phyloP scores from a whole-genome alignment of 2,888 invertebrate genomes.

The Ectemnius lituratus region DNA sequence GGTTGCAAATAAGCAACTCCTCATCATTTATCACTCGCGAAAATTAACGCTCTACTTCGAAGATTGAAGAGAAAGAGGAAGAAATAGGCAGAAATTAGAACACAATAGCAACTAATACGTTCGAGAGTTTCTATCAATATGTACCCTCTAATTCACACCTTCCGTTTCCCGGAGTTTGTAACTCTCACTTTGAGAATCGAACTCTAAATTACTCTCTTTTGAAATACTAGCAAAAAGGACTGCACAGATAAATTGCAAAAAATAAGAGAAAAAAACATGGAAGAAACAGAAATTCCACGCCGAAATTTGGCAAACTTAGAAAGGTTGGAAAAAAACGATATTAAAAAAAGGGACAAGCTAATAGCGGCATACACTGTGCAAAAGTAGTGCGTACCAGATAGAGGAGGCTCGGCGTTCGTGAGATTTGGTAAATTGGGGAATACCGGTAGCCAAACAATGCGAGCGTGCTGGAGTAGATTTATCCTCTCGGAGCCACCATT shows the following conservation, averaged over 20 bases:
- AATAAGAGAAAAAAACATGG: too few relatives aligned
- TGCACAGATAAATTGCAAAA: too few relatives aligned
- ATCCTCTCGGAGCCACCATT: background rate
- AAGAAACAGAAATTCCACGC: too few relatives aligned
- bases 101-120: too few relatives aligned
- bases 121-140: too few relatives aligned
- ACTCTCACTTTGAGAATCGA: too few relatives aligned
- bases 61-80: slow-evolving; percentile 17
- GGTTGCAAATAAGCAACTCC: too few relatives aligned
- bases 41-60: background rate
- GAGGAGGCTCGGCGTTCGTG: slow-evolving; percentile 13
- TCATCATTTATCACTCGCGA: background rate
- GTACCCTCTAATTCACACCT: too few relatives aligned
- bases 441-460: slow-evolving; percentile 15
- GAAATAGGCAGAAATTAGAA: slow-evolving; percentile 23
- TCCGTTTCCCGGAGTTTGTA: too few relatives aligned
- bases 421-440: slow-evolving; percentile 24
- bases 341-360: slow-evolving; percentile 21
- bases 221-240: too few relatives aligned
- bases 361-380: slow-evolving; percentile 31
- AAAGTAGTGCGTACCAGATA: slow-evolving; percentile 27
- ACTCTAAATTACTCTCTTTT: too few relatives aligned
- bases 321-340: background rate
- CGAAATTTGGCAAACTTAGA: too few relatives aligned
- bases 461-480: slow-evolving; percentile 1